Evolutionary conservation across 2,888 invertebrate genomes (phyloP), one percentile per base, ranked within the genome.

Genomic region (Drosophila longiperda): DNA sequence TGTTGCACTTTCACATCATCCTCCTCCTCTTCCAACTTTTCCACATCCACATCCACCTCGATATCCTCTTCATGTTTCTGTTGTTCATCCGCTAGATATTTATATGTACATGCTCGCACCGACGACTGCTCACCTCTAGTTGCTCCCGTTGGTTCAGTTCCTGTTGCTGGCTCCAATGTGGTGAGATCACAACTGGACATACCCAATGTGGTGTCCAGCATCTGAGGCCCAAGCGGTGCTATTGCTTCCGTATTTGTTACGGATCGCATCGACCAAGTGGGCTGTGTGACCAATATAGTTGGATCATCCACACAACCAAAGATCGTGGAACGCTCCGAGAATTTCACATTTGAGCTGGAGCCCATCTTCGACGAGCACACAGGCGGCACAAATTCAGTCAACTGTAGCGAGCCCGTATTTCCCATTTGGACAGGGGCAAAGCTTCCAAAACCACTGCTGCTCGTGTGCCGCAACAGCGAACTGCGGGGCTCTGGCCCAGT

Each of bases 121-220:
- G 32, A n/a, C 26, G 55, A 42, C 20, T 50, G 33, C 26, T 38
- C 57, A 5, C 11, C 42, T n/a, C 34, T 45, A 15, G 57, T 26
- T 23, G 23, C 3, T 20, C 45, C 45, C 26, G 3, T 17, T 34
- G 3, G 66, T 52, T 53, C 68, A n/a, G 29, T n/a, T 11, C 42
- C 45, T 48, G 65, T 29, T 23, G 54, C 20, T n/a, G n/a, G 62
- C 15, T 65, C 72, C 26, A 78, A 52, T 0, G 80, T 52, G 0
- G 90, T 82, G 29, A 89, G 65, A 26, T 92, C 92, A 49, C 90
- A 91, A n/a, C 82, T 80, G 55, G 90, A 90, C 92, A 92, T 92
- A 29, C 83, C 87, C 52, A 92, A 73, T 2, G 92, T 92, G 1
- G 92, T 91, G 61, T 92, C 91, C 29, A 92, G 36, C 65, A 78